Conservation (phyloP, 1,140 invertebrate genomes). For the Nasonia vitripennis region DNA sequence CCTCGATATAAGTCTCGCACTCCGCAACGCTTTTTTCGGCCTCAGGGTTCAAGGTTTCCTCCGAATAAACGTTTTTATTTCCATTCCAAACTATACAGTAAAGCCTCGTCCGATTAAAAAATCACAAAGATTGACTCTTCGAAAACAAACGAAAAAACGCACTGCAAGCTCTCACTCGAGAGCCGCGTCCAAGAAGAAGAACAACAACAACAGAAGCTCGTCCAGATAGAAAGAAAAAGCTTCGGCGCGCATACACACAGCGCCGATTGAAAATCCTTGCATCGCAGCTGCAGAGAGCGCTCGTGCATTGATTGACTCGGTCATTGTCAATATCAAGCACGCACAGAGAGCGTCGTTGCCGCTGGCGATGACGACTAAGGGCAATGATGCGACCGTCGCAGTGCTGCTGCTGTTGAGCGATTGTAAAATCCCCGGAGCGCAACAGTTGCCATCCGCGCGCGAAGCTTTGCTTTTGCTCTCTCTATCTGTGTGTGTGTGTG, state of each 20-base stretch:
- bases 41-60: slow-evolving; percentile 12
- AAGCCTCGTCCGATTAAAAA: no score
- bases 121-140: no score
- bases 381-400: neutral
- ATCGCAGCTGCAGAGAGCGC: neutral
- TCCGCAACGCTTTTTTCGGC: neutral
- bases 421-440: slow-evolving; percentile 16
- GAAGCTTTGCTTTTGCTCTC: neutral
- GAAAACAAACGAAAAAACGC: neutral
- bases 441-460: neutral
- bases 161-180: neutral
- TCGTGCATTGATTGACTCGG: slow-evolving; percentile 61
- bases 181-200: neutral
- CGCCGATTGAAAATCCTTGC: neutral
- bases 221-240: neutral
- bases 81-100: no score
- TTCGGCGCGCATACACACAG: neutral
- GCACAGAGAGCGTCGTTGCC: neutral
- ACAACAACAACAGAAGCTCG: neutral
- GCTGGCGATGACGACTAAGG: neutral
- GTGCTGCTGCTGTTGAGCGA: neutral
- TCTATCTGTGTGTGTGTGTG: neutral
- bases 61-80: no score
- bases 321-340: slow-evolving; percentile 68
- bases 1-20: neutral